A percentile compares a stretch with the other conserved stretches of the same genome.
Conservation (phyloP, 2,797 vertebrate genomes). For the Sarcophilus harrisii region DNA sequence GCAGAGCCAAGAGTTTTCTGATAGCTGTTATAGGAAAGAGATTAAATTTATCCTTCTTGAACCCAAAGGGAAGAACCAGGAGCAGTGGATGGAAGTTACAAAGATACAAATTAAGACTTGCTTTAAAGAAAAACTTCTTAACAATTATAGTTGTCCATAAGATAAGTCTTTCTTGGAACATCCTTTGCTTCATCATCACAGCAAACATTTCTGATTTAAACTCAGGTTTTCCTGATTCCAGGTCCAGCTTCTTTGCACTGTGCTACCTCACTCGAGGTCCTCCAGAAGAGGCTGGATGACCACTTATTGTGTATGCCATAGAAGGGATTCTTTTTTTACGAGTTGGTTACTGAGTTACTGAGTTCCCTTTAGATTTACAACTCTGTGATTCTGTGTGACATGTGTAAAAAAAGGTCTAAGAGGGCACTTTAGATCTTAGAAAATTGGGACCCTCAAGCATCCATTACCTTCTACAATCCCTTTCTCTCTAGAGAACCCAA, state of each 20-base stretch:
- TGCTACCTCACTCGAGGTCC: background rate
- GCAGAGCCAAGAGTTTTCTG: background rate
- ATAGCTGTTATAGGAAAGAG: background rate
- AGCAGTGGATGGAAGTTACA: background rate
- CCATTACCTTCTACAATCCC: background rate
- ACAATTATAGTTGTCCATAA: background rate
- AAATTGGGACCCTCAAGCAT: background rate
- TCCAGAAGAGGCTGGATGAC: background rate
- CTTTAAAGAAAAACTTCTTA: background rate
- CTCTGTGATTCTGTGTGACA: background rate
- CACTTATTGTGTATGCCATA: background rate
- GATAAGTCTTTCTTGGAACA: background rate
- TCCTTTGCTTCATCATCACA: background rate
- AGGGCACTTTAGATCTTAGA: background rate
- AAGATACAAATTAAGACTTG: background rate
- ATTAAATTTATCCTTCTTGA: background rate
- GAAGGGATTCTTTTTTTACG: background rate
- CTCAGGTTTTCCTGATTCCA: background rate
- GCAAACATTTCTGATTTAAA: background rate
- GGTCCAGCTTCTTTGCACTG: background rate
- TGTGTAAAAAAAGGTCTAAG: background rate
- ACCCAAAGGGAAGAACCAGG: background rate
- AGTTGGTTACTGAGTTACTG: background rate
- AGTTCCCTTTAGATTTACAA: background rate
- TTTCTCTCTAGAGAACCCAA: background rate